Evolutionary conservation across 1,140 invertebrate species (phyloP), one percentile per base, ranked within the genome.

Genomic region (Heliconius nattereri): DNA sequence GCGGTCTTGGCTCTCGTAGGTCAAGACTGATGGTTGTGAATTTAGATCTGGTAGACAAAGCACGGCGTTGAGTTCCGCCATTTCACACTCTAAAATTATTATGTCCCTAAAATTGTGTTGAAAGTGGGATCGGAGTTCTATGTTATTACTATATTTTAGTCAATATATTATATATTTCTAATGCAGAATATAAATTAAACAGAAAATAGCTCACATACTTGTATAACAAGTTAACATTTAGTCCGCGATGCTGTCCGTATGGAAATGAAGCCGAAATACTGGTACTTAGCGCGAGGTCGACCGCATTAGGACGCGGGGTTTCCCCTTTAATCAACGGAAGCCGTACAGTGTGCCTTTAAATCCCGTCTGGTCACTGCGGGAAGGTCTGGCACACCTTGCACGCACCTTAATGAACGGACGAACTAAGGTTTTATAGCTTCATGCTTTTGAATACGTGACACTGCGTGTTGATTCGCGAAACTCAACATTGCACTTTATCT

Each of bases 301-400:
- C 54, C 54, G 54, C 54, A 57, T 57, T 57, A 57, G 54, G 52
- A 20, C 52, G 52, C 20, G 52, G 20, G 52, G 54, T 57, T 57
- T n/a, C 54, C 54, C 54, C n/a, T 57, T 57, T 57, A 57, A 57
- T 57, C 54, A 57, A 57, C 54, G 54, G 54, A 57, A 23, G 54
- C 54, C 54, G 7, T 57, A 57, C n/a, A 57, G 8, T 20, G 49
- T 57, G 8, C 54, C 54, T 2, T 57, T 57, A 57, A 57, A 57
- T 57, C 54, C 54, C n/a, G 54, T 57, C 54, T 57, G 54, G 7
- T 20, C 54, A n/a, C 7, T 57, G 7, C 54, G 54, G 54, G 54
- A 9, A 57, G 20, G 52, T n/a, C 52, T 54, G 7, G 5, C 52
- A n/a, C 52, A n/a, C 52, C 52, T 5, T 20, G 52, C 16, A 32